Evolutionary conservation across 2,888 invertebrate genomes (phyloP).

Genomic region (Drosophila ezoana): DNA sequence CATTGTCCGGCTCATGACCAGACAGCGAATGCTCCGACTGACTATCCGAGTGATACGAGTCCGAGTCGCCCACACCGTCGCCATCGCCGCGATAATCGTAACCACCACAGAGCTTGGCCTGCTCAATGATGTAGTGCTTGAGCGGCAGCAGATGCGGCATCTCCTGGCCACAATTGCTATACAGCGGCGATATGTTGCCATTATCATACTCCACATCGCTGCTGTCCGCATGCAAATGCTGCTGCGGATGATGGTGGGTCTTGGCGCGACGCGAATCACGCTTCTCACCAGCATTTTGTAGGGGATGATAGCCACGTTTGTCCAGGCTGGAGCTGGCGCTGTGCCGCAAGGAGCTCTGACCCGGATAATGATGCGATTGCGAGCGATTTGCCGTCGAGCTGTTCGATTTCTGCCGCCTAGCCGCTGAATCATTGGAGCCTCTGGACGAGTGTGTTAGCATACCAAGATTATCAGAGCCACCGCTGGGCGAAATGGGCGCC

Average conservation of each 20-base stretch:
- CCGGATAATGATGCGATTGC: slow-evolving; percentile 59
- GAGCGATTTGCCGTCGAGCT: slow-evolving; percentile 70
- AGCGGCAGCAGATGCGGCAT: slow-evolving; percentile 92
- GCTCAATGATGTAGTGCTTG: slow-evolving; percentile 95
- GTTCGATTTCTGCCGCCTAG: slow-evolving; percentile 65
- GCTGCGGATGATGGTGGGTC: slow-evolving; percentile 65
- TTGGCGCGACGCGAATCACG: slow-evolving; percentile 72
- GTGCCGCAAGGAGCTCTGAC: slow-evolving; percentile 70
- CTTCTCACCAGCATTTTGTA: slow-evolving; percentile 65
- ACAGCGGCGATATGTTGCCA: slow-evolving; percentile 88
- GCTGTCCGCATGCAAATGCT: slow-evolving; percentile 76
- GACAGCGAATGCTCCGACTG: slow-evolving; percentile 88
- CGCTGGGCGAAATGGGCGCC: slow-evolving; percentile 77
- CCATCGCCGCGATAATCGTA: slow-evolving; percentile 86
- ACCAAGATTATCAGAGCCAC: slow-evolving; percentile 79
- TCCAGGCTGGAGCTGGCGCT: slow-evolving; percentile 80
- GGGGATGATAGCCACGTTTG: slow-evolving; percentile 68
- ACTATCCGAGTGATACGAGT: slow-evolving; percentile 92
- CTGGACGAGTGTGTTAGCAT: slow-evolving; percentile 82
- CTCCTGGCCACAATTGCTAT: slow-evolving; percentile 90
- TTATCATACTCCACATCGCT: slow-evolving; percentile 87
- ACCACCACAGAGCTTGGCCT: slow-evolving; percentile 89
- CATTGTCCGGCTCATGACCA: slow-evolving; percentile 91
- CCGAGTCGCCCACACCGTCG: slow-evolving; percentile 87
- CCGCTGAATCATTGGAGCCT: slow-evolving; percentile 80